Conservation (phyloP, 2,888 invertebrate genomes). For the Syritta pipiens region DNA sequence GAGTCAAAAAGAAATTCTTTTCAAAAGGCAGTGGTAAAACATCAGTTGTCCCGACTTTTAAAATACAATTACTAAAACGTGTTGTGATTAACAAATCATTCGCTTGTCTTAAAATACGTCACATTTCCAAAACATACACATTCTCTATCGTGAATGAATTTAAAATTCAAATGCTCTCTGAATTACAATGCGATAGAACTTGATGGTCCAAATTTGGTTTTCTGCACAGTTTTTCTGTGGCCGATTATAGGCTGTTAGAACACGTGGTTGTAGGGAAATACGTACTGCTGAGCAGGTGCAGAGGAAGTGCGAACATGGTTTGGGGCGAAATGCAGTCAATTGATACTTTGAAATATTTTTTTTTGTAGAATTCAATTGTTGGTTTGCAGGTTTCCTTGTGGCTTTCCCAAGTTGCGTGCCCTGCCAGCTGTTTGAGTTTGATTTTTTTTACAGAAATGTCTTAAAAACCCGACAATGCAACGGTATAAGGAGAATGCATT, state of each 20-base stretch:
- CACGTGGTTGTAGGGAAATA: conserved; percentile 22
- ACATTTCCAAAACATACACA: conserved; percentile 5
- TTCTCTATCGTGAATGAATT: not conserved
- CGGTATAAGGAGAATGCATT: no score
- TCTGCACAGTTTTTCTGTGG: not conserved
- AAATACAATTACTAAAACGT: conserved; percentile 29
- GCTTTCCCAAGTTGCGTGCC: no score
- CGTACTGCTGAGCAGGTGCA: conserved; percentile 26
- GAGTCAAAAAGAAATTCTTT: not conserved
- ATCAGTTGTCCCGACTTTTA: conserved; percentile 11
- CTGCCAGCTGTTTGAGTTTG: no score
- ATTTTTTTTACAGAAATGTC: no score
- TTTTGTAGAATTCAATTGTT: no score
- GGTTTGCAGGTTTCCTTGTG: no score
- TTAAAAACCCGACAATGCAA: no score
- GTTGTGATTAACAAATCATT: conserved; percentile 11
- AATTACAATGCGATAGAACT: conserved; percentile 23
- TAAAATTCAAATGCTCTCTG: conserved; percentile 9
- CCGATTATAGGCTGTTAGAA: not conserved
- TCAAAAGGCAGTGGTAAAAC: conserved; percentile 7
- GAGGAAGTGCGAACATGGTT: conserved; percentile 21
- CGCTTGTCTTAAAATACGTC: not conserved
- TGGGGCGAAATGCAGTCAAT: not conserved
- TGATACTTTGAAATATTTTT: not conserved
- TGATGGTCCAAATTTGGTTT: conserved; percentile 20